Conservation (phyloP, 2,888 invertebrate genomes). For the Spilosoma lubricipeda region DNA sequence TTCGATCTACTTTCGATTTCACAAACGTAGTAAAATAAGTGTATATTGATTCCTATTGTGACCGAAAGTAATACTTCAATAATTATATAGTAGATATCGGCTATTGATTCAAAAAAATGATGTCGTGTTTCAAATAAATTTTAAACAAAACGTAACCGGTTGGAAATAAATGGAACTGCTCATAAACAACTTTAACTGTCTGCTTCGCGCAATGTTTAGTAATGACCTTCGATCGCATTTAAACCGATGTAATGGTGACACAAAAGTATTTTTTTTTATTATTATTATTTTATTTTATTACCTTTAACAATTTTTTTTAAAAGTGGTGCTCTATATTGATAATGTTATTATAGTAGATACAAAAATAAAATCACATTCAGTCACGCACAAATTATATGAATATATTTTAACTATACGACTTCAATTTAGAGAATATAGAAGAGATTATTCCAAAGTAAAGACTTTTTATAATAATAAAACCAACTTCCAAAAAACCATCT, state of each 20-base stretch:
- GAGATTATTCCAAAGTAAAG: no score
- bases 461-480: no score
- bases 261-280: no score
- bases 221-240: slow-evolving; percentile 29
- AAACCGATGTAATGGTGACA: slow-evolving; percentile 34
- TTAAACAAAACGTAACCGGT: slow-evolving; percentile 17
- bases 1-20: no score
- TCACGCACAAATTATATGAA: background rate
- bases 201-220: slow-evolving; percentile 41
- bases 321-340: background rate
- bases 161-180: slow-evolving; percentile 29
- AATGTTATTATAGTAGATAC: no score
- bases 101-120: background rate
- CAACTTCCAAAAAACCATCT: no score
- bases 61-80: background rate
- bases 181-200: slow-evolving; percentile 44
- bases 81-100: background rate
- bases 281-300: no score
- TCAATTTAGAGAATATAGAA: background rate
- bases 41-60: no score
- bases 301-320: no score
- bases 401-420: background rate
- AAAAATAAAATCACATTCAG: background rate
- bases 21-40: no score
- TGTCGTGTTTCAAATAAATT: background rate